Base-by-base conservation (phyloP, 2,888 invertebrate genomes). In the Diaprepes abbreviatus region DNA sequence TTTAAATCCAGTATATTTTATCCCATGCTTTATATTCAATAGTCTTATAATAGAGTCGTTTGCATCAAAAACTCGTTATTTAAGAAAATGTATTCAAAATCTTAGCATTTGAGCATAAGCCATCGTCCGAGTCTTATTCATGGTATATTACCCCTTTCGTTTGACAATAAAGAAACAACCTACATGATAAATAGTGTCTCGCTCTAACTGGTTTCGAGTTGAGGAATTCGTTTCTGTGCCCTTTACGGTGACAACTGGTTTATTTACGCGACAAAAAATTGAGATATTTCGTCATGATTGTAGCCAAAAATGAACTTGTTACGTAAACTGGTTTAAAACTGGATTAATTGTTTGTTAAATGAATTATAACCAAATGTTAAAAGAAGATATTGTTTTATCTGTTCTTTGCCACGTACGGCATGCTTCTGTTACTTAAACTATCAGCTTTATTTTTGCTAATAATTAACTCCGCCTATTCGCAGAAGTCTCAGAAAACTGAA, bases 211-310 rank as follows among this genome's bases (percentile, higher is more conserved):
- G 60, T 60, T 60, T 60, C 58, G 64, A 69, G 66, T 64, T 73
- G 58, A 65, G 54, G 70, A 66, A 65, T 64, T 65, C 54, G 63
- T 60, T 67, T 62, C 59, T 60, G 63, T 73, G 62, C 71, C 73
- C 74, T 73, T 76, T 76, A 67, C 73, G 74, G 71, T 74, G 67
- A 75, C 74, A 76, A 72, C 74, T 76, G 75, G 12, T 76, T 76
- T 74, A 75, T 76, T 75, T 74, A 73, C 17, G 70, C 24, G 21
- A 55, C 45, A 19, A 55, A 55, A 55, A 36, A 55, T 38, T 55
- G 10, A 55, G 55, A 55, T 54, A 35, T 54, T 54, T 33, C 14
- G 17, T 19, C 3, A 1, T 6, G 35, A 35, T 38, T 24, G 35
- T 9, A 36, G 6, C 21, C 36, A 55, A 24, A 36, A 55, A 12